Percentiles rank a stretch among this genome's conserved stretches.
Conservation (phyloP, 2,113 vertebrate species). For the Xenopus tropicalis region DNA sequence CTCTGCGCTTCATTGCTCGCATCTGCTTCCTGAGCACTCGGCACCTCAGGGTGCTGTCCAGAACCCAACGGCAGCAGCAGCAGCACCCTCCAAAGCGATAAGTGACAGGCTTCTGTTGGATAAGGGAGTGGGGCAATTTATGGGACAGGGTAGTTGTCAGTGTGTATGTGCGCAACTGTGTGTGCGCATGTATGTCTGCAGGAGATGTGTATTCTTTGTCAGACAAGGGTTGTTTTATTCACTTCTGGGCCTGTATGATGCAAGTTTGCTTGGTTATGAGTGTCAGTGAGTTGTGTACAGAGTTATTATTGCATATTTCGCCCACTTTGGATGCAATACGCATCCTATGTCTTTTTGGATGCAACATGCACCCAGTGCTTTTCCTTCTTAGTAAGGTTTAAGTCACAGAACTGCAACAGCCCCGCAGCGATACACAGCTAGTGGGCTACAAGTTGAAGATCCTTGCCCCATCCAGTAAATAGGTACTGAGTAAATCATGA, state of each 20-base stretch:
- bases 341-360: neutral
- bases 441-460: neutral
- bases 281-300: neutral
- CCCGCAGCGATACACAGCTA: neutral
- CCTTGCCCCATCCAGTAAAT: neutral
- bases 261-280: neutral
- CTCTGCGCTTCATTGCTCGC: conserved; percentile 41
- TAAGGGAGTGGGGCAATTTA: conserved; percentile 43
- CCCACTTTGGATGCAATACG: no score
- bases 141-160: conserved; percentile 46
- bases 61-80: conserved; percentile 44
- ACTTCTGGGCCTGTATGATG: conserved; percentile 3
- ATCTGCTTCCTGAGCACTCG: conserved; percentile 45
- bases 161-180: conserved; percentile 23
- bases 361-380: conserved; percentile 27
- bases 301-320: no score
- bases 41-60: conserved; percentile 45
- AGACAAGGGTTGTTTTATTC: conserved; percentile 8
- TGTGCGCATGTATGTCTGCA: conserved; percentile 19
- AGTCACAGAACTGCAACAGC: neutral
- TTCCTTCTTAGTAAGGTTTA: neutral
- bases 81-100: conserved; percentile 46
- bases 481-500: no score
- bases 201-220: conserved; percentile 18
- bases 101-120: conserved; percentile 36